Percentiles rank a stretch among this genome's conserved stretches.
Evolutionary conservation across 2,113 vertebrate genomes (phyloP).

Genomic region (Lagopus muta): DNA sequence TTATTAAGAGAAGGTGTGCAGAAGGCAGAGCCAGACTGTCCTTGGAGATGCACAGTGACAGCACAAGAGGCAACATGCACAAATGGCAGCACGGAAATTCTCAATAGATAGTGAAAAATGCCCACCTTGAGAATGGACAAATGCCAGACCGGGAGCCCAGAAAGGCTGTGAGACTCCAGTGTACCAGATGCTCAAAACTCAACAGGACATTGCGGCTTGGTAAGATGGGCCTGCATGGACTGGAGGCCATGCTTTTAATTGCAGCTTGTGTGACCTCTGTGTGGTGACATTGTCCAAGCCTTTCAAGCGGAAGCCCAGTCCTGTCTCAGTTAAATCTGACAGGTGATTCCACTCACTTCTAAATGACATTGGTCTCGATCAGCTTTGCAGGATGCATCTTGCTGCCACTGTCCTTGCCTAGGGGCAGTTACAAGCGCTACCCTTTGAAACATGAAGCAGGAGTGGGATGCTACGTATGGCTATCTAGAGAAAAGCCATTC

Average conservation of each 20-base stretch:
- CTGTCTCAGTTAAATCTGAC: not conserved
- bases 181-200: not conserved
- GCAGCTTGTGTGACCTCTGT: not conserved
- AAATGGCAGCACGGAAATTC: not conserved
- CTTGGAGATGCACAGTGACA: not conserved
- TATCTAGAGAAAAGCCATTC: rapidly evolving
- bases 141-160: not conserved
- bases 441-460: not conserved
- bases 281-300: not conserved
- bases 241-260: not conserved
- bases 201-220: not conserved
- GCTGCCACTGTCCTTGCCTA: not conserved
- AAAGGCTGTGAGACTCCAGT: not conserved
- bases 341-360: not conserved
- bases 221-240: not conserved
- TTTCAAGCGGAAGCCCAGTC: not conserved
- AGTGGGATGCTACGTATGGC: not conserved
- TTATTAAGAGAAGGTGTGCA: not conserved
- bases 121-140: not conserved
- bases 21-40: not conserved
- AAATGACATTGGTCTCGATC: not conserved
- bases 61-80: not conserved
- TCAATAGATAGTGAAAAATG: not conserved
- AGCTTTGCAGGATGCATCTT: not conserved
- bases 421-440: not conserved